Evolutionary conservation across 2,888 invertebrate genomes (phyloP), one percentile per base, ranked within the genome.

Genomic region (Emmelina monodactyla): DNA sequence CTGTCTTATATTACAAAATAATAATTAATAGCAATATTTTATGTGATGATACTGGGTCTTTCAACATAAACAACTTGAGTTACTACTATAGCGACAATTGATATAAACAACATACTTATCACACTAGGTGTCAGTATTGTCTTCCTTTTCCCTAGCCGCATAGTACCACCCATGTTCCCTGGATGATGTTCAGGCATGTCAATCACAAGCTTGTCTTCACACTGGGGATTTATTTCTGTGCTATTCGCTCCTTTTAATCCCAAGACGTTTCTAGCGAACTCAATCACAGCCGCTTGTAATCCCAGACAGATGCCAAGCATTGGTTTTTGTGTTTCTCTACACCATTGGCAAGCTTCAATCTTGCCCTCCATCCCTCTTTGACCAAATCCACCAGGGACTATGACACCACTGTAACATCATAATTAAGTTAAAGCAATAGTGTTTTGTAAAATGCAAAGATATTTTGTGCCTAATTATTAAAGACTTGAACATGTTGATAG

Each of bases 151-250:
- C 99, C 99, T 31, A 99, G 79, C 39, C 99, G 82, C 99, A 99
- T 99, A 0, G 99, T 99, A 6, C 97, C 99, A 2, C 99, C 99
- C 83, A 94, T 86, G 47, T 90, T 85, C 0, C 94, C 96, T 0
- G 89, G 87, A 62, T 94, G 94, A 66, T 98, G 96, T 70, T 99
- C 99, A 0, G 98, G 97, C 99, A 99, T 99, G 52, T 99, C 97
- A 41, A 99, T 92, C 3, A 99, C 92, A 25, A 97, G 81, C 16
- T 93, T 91, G 65, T 91, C 75, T 22, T 76, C 73, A 9, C 91
- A 88, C 2, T 87, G 71, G 0, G 88, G 84, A 47, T 89, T 83
- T 22, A 93, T 88, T 75, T 98, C 99, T 0, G 92, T 91, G 2
- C 91, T 90, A 53, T 95, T 89, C 0, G 97, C 97, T 43, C 86